phyloP scores from a whole-genome alignment of 1,140 invertebrate species.

The Pteromalus puparum region DNA sequence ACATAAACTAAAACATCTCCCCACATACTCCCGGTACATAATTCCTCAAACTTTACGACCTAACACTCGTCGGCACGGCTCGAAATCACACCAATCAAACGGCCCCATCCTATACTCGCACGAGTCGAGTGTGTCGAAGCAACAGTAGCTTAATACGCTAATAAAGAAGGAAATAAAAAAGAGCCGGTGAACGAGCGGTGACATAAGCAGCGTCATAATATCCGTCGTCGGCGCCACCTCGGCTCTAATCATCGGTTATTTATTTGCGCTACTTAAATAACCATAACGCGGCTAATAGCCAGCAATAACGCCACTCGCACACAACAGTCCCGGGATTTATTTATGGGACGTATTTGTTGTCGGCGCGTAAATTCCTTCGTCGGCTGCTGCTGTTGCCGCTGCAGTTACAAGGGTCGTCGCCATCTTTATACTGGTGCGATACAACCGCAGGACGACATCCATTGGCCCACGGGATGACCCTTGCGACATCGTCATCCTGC shows the following conservation, averaged over 20 bases:
- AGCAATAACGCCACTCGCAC: constrained; percentile 48
- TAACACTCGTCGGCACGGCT: constrained; percentile 29
- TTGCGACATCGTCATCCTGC: constrained; percentile 31
- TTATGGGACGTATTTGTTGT: constrained; percentile 69
- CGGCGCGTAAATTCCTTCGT: constrained; percentile 63
- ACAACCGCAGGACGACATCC: neutral
- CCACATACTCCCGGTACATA: constrained; percentile 39
- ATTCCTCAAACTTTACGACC: constrained; percentile 56
- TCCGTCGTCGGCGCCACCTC: constrained; percentile 48
- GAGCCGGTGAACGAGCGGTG: constrained; percentile 34
- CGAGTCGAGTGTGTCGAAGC: neutral
- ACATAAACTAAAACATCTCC: constrained; percentile 50
- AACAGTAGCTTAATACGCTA: constrained; percentile 8
- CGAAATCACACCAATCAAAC: neutral
- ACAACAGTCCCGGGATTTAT: constrained; percentile 62
- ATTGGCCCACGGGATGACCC: neutral
- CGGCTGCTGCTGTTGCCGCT: neutral
- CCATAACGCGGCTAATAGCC: constrained; percentile 69
- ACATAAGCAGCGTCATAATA: constrained; percentile 60
- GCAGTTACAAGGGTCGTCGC: neutral
- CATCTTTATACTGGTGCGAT: neutral
- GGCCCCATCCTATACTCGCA: neutral
- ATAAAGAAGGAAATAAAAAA: constrained; percentile 38
- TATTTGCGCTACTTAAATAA: constrained; percentile 69
- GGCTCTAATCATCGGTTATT: constrained; percentile 65